Base-by-base conservation (phyloP, 2,797 vertebrate species). In the Melanogrammus aeglefinus region DNA sequence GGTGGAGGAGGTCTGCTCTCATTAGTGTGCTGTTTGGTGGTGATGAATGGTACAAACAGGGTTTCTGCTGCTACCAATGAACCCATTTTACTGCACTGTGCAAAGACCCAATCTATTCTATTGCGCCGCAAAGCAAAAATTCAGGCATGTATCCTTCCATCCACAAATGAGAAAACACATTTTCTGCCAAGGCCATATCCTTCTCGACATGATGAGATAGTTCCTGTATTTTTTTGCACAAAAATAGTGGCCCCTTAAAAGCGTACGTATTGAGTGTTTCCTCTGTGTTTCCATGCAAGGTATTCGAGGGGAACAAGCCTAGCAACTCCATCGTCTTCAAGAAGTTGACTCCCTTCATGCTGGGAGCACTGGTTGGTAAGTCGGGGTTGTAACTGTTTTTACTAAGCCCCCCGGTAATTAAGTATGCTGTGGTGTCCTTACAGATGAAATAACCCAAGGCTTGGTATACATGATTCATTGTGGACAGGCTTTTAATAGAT, bases 221-320 rank as follows among this genome's bases (percentile, higher is more conserved):
- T 24, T 63, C n/a, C 57, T 63, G 57, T 57, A 1, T 12, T 63
- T 63, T 18, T 18, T 9, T 63, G 21, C 7, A 0, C n/a, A 24
- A 1, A 63, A 63, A 63, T n/a, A 63, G n/a, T 24, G 57, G 57
- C n/a, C 21, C 57, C 63, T 29, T 10, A 27, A 69, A 69, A 27
- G 63, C 57, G 24, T 18, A 51, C 16, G 4, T 16, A 21, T 36
- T 7, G 31, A 21, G 21, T 7, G 18, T 21, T 4, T 51, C 36
- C 6, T 9, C 9, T 24, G 63, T 69, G 29, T 6, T 9, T 1
- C 2, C 47, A 90, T 18, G 14, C 31, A 88, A 97, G 97, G 97
- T 99, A 24, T 99, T 99, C 81, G 92, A 96, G 88, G 97, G 97
- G 84, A 99, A 99, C 91, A 95, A 97, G 77, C 97, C 97, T 4